Base-by-base conservation (phyloP, 2,113 vertebrate species). In the Globicephala melas region DNA sequence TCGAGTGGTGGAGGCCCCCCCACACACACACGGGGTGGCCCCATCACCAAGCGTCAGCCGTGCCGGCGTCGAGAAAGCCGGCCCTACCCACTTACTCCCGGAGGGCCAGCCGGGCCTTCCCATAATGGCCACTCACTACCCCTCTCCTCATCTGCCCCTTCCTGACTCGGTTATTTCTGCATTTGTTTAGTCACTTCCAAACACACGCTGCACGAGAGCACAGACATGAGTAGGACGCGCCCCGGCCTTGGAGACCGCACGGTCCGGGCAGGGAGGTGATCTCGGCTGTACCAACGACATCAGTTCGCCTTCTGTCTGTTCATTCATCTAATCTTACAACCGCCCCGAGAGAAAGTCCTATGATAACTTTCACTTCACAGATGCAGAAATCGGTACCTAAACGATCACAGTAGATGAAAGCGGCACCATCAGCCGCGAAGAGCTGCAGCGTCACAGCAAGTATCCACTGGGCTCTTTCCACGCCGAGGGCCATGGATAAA, bases 391-490 rank as follows among this genome's bases (percentile, higher is more conserved):
- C 0, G 6, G 25, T 5, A 10, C 3, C 1, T 9, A 31, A 14
- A 8, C 26, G 47, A 26, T 15, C 8, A 0, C 2, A 0, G 0
- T 0, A 6, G 36, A 15, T 3, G 15, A 1, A 8, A 77, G 33
- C 5, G 33, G n/a, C 28, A 0, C 17, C 6, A 3, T 41, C 65
- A 38, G 31, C 10, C 2, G 63, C 10, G 25, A 21, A 6, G 12
- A 12, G 7, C 28, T 8, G 0, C 0, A 28, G 50, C 38, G 14
- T 11, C 12, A 44, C 10, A 36, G 71, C 26, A 3, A 58, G 36
- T 2, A 2, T 4, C 8, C 4, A 0, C 8, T 0, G 7, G 25
- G 1, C 7, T 63, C 38, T 4, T 2, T 25, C 63, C 23, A 0
- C 10, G 81, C 73, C 14, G 5, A 76, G 21, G 0, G 4, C 47